Evolutionary conservation across 2,113 vertebrate species (phyloP).

Genomic region (Cavia porcellus): DNA sequence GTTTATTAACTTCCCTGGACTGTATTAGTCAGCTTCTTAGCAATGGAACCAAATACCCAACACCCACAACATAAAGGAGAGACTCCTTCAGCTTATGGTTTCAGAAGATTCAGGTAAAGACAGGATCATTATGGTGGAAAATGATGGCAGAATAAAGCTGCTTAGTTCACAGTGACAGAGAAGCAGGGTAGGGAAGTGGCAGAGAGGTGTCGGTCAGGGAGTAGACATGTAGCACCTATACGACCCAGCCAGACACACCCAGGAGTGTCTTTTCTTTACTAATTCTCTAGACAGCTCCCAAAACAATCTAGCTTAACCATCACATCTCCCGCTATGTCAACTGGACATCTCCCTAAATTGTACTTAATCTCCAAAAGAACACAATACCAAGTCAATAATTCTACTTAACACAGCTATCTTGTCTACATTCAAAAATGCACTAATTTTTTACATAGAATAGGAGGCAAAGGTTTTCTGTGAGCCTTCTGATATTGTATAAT

Average conservation of each 20-base stretch:
- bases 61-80: not conserved
- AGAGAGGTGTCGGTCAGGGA: not conserved
- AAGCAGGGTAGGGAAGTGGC: not conserved
- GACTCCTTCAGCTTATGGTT: not conserved
- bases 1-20: not conserved
- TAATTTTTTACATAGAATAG: not conserved
- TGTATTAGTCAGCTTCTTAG: not conserved
- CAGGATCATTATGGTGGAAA: not conserved
- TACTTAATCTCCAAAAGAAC: not conserved
- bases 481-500: not conserved
- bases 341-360: too few relatives aligned
- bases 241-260: not conserved
- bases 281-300: not conserved
- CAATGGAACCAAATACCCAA: not conserved
- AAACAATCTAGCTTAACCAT: not conserved
- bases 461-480: not conserved
- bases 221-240: not conserved
- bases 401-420: not conserved
- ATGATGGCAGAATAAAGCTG: not conserved
- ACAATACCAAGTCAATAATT: not conserved
- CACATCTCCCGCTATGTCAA: not conserved
- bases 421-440: not conserved
- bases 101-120: not conserved
- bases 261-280: not conserved
- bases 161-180: not conserved